Evolutionary conservation across 2,113 vertebrate genomes (phyloP).

Genomic region (Cyanistes caeruleus): DNA sequence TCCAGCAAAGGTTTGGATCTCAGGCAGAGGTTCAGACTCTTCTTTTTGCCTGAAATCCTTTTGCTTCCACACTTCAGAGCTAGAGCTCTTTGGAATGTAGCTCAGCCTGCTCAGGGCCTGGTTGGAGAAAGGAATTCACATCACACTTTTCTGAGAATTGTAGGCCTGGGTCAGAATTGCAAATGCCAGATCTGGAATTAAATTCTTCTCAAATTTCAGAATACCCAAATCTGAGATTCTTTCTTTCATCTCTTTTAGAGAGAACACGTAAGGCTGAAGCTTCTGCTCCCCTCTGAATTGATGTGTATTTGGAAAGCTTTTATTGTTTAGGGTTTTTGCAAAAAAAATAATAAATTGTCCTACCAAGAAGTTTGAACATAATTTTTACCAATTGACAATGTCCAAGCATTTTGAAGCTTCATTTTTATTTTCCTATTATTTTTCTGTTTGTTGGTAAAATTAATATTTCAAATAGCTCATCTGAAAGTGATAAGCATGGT

Average conservation of each 20-base stretch:
- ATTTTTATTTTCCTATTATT: accelerated
- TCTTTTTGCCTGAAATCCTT: background rate
- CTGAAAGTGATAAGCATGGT: background rate
- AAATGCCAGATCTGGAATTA: background rate
- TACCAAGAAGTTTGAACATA: background rate
- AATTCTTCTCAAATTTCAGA: background rate
- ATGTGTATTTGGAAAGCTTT: background rate
- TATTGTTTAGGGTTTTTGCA: background rate
- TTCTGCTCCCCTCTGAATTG: background rate
- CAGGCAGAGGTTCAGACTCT: background rate
- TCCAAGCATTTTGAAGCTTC: background rate
- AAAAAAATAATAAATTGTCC: background rate
- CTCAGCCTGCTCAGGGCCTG: background rate
- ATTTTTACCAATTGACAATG: background rate
- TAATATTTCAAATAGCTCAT: background rate
- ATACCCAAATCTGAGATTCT: background rate
- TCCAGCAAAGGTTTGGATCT: background rate
- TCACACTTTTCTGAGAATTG: background rate
- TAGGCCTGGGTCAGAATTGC: background rate
- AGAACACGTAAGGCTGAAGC: background rate
- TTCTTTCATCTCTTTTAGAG: background rate
- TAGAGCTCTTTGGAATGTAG: background rate
- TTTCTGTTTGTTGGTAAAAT: background rate
- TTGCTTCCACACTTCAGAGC: background rate
- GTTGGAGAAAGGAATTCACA: background rate